Conservation (phyloP, 2,888 invertebrate species). For the Patella depressa region DNA sequence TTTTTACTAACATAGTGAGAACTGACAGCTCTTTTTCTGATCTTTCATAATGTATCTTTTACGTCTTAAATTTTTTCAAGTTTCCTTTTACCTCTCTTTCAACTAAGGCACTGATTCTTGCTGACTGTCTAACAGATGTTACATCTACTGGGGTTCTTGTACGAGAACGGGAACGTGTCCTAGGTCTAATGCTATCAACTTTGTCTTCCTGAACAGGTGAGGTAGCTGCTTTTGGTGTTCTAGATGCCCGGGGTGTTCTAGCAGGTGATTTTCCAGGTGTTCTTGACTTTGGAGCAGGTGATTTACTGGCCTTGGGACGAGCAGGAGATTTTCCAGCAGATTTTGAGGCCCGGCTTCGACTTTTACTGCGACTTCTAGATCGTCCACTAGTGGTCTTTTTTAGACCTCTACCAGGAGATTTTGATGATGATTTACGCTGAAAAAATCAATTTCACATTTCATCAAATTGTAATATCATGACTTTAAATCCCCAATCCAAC, state of each 20-base stretch:
- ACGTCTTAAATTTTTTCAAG: too few relatives aligned
- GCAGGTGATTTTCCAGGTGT: slow-evolving; percentile 3
- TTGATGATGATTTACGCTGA: slow-evolving; percentile 36
- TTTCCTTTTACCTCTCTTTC: slow-evolving; percentile 30
- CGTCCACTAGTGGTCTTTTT: slow-evolving; percentile 24
- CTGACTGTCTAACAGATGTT: slow-evolving; percentile 37
- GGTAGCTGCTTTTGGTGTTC: slow-evolving; percentile 25
- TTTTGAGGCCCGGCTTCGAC: slow-evolving; percentile 43
- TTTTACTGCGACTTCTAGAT: slow-evolving; percentile 43
- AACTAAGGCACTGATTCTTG: slow-evolving; percentile 28
- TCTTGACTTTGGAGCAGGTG: slow-evolving; percentile 24
- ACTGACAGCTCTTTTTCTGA: too few relatives aligned
- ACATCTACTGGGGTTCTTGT: slow-evolving; percentile 23
- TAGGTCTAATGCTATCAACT: slow-evolving; percentile 9
- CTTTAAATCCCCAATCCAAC: too few relatives aligned
- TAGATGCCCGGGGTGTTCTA: slow-evolving; percentile 24
- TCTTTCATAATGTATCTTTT: too few relatives aligned
- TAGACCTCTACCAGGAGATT: slow-evolving; percentile 25
- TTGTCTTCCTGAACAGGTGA: slow-evolving; percentile 28
- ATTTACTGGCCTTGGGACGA: slow-evolving; percentile 25
- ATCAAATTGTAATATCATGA: too few relatives aligned
- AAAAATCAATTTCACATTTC: slow-evolving; percentile 15
- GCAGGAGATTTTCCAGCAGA: slow-evolving; percentile 34
- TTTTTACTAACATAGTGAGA: too few relatives aligned
- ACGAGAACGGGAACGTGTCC: not conserved